Conservation (phyloP, 2,888 invertebrate species). For the Synanthedon myopaeformis region DNA sequence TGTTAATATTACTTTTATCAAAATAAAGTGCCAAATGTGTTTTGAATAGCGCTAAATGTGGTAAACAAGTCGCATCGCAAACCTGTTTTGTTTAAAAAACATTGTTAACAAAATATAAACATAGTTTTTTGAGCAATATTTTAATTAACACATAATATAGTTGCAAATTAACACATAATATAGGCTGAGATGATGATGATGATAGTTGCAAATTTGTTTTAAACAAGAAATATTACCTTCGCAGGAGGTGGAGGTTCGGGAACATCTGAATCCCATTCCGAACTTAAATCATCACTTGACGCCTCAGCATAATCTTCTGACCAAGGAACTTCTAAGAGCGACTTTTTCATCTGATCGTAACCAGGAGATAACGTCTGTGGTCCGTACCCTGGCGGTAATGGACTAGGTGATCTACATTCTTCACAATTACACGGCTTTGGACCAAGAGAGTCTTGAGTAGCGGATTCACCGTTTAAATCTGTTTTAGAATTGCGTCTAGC, state of each 20-base stretch:
- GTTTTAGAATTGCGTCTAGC: constrained; percentile 44
- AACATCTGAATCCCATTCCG: constrained; percentile 91
- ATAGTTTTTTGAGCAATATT: too few relatives aligned
- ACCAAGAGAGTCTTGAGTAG: constrained; percentile 36
- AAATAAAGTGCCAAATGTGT: too few relatives aligned
- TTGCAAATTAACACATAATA: too few relatives aligned
- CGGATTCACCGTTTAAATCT: constrained; percentile 33
- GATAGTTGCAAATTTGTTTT: not conserved
- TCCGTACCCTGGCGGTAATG: constrained; percentile 57
- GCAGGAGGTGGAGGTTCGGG: constrained; percentile 66
- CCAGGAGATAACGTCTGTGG: constrained; percentile 68
- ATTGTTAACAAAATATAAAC: too few relatives aligned
- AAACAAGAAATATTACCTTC: constrained; percentile 30
- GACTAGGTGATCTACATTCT: constrained; percentile 65
- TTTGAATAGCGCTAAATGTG: too few relatives aligned
- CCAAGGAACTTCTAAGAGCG: constrained; percentile 81
- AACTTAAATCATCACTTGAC: constrained; percentile 91
- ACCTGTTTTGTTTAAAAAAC: too few relatives aligned
- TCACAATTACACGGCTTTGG: constrained; percentile 60
- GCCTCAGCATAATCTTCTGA: constrained; percentile 87
- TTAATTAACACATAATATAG: too few relatives aligned
- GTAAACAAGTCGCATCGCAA: too few relatives aligned
- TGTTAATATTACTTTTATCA: too few relatives aligned
- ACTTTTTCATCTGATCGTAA: constrained; percentile 85
- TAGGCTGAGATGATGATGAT: too few relatives aligned